A percentile compares a stretch with the other conserved stretches of the same genome.
Evolutionary conservation across 2,888 invertebrate species (phyloP).

Genomic region (Meganola albula): DNA sequence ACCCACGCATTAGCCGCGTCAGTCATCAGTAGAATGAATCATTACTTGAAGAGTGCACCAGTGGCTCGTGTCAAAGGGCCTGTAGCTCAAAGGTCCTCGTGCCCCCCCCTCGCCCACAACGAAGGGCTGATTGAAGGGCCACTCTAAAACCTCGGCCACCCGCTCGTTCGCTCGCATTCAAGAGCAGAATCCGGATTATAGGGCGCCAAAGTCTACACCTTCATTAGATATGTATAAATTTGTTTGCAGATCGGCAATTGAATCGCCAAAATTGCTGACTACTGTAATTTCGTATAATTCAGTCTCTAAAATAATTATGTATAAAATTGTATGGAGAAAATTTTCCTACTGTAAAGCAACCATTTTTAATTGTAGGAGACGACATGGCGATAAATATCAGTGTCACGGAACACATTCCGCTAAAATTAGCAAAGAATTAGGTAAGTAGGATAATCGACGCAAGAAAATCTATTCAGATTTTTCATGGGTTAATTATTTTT

Average conservation of each 20-base stretch:
- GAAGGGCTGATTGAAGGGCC: slow-evolving; percentile 77
- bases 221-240: slow-evolving; percentile 73
- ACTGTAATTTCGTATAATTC: slow-evolving; percentile 60
- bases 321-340: too few species aligned
- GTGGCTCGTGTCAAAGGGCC: slow-evolving; percentile 76
- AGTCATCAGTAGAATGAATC: slow-evolving; percentile 77
- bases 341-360: too few species aligned
- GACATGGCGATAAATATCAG: too few species aligned
- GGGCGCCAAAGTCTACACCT: slow-evolving; percentile 74
- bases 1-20: slow-evolving; percentile 71
- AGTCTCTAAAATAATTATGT: slow-evolving; percentile 38
- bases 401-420: too few species aligned
- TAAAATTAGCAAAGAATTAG: too few species aligned
- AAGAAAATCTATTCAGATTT: too few species aligned
- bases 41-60: slow-evolving; percentile 77
- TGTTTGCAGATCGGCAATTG: slow-evolving; percentile 61
- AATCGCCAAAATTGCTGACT: slow-evolving; percentile 59
- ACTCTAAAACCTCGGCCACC: slow-evolving; percentile 74
- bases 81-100: slow-evolving; percentile 73
- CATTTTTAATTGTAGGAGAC: too few species aligned
- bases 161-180: slow-evolving; percentile 75
- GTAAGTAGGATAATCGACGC: too few species aligned
- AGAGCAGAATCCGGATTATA: slow-evolving; percentile 75
- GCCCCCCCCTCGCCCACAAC: slow-evolving; percentile 51
- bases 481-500: too few species aligned